Conservation (phyloP, 2,797 vertebrate genomes). For the Toxotes lorentzi region DNA sequence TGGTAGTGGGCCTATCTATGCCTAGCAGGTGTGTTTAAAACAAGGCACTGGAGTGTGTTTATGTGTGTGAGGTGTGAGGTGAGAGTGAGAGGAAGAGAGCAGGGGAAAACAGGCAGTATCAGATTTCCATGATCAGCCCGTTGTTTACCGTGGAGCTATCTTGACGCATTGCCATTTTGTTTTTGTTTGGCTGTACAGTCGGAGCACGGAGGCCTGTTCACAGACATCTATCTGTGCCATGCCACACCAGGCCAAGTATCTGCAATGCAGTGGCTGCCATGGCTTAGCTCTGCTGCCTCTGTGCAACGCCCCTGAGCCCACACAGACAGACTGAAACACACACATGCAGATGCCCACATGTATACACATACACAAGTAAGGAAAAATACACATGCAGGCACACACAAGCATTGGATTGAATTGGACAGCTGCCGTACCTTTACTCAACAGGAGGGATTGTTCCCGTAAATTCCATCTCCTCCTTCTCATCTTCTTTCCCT, state of each 20-base stretch:
- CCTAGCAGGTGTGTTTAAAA: slow-evolving; percentile 57
- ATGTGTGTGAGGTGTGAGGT: slow-evolving; percentile 9
- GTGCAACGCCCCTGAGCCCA: slow-evolving; percentile 48
- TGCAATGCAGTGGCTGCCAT: slow-evolving; percentile 81
- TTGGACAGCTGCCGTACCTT: slow-evolving; percentile 31
- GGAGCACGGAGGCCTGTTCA: slow-evolving; percentile 36
- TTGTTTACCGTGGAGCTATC: slow-evolving; percentile 47
- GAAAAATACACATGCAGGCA: neutral
- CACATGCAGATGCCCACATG: neutral
- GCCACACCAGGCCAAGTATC: slow-evolving; percentile 67
- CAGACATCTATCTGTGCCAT: slow-evolving; percentile 55
- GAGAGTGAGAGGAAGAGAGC: neutral
- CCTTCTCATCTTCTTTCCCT: slow-evolving; percentile 32
- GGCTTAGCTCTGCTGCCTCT: slow-evolving; percentile 50
- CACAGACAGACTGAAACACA: slow-evolving; percentile 24
- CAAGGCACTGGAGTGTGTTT: slow-evolving; percentile 30
- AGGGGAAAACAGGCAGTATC: slow-evolving; percentile 13
- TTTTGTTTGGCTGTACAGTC: slow-evolving; percentile 48
- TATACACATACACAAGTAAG: neutral
- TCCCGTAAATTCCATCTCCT: slow-evolving; percentile 42
- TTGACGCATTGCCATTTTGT: slow-evolving; percentile 59
- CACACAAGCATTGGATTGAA: neutral
- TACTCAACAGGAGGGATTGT: slow-evolving; percentile 26
- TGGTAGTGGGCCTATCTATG: slow-evolving; percentile 53
- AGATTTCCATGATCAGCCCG: slow-evolving; percentile 48